These are phyloP conservation scores for Heliconius congener DNA, from an alignment of 1,140 invertebrate genomes.

Conservation along the genomic window DNA sequence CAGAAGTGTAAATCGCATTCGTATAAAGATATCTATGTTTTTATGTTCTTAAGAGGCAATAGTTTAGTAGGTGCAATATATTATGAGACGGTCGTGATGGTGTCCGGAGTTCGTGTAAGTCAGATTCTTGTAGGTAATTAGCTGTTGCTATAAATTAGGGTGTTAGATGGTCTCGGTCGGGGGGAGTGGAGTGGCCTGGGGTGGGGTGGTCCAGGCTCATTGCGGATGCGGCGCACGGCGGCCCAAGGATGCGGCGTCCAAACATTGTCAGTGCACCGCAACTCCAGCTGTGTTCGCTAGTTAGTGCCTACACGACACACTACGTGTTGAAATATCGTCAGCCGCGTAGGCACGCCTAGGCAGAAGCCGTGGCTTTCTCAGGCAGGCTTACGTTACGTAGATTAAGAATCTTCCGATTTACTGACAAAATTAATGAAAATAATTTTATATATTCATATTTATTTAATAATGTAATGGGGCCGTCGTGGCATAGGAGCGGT, in stretches of 20 bases:
- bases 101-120: conserved; percentile 42
- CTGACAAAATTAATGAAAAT: neutral
- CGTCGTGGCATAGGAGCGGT: no score
- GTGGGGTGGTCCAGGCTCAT: conserved; percentile 53
- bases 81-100: conserved; percentile 7
- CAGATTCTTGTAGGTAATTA: conserved; percentile 75
- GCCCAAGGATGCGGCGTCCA: conserved; percentile 61
- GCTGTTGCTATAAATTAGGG: conserved; percentile 74
- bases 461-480: neutral
- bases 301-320: conserved; percentile 65
- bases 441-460: neutral
- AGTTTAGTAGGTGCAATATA: neutral
- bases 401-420: neutral
- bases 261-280: conserved; percentile 73
- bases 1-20: neutral
- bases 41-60: neutral
- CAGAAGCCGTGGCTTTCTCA: neutral
- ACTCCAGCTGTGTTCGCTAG: conserved; percentile 69
- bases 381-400: neutral
- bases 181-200: neutral
- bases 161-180: conserved; percentile 33
- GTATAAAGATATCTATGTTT: neutral
- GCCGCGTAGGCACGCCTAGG: conserved; percentile 32
- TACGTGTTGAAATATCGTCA: conserved; percentile 60
- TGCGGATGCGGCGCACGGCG: conserved; percentile 63